phyloP scores from a whole-genome alignment of 2,797 vertebrate genomes.

The Acrocephalus scirpaceus region DNA sequence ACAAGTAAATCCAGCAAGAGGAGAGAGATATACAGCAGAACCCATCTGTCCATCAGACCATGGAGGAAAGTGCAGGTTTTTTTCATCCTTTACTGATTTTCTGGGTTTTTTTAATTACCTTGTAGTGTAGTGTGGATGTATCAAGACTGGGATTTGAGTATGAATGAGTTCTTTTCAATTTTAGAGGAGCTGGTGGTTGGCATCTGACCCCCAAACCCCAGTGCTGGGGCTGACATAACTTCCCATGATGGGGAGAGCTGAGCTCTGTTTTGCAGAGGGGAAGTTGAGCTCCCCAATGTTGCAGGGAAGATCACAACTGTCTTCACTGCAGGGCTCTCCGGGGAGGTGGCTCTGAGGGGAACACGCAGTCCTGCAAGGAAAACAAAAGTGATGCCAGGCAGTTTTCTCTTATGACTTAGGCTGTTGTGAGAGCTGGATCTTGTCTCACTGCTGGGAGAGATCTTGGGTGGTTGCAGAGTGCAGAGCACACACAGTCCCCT shows the following conservation, averaged over 20 bases:
- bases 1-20: slow-evolving; percentile 14
- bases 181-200: neutral
- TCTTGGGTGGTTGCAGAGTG: neutral
- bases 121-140: neutral
- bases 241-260: neutral
- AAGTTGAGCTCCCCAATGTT: neutral
- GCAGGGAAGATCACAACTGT: neutral
- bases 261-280: neutral
- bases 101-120: neutral
- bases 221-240: neutral
- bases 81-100: neutral
- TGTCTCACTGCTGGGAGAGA: neutral
- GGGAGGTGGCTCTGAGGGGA: neutral
- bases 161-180: neutral
- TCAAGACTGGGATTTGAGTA: neutral
- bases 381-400: neutral
- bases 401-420: neutral
- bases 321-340: neutral
- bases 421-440: neutral
- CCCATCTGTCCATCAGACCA: neutral
- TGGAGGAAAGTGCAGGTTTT: neutral
- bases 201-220: neutral
- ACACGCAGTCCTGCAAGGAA: neutral
- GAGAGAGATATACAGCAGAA: neutral
- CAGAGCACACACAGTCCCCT: neutral